Percentiles rank a stretch among this genome's conserved stretches.
These are phyloP conservation scores for Montipora capricornis DNA, from an alignment of 64 coral and sea anemone species.

Conservation along the genomic window DNA sequence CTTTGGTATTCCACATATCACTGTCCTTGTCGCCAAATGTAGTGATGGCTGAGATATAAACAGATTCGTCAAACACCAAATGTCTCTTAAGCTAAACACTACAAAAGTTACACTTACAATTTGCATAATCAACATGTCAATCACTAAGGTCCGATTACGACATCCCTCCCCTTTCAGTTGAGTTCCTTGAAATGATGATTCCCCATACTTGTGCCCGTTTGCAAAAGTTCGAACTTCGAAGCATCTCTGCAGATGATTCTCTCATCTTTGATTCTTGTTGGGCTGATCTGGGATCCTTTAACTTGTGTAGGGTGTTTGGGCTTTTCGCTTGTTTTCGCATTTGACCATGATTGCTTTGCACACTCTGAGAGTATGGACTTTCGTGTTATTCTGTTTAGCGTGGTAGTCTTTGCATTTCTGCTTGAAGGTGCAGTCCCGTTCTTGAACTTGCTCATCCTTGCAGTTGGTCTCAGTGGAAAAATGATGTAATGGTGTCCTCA, in stretches of 20 bases:
- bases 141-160: too few species aligned
- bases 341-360: constrained; percentile 66
- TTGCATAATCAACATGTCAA: too few species aligned
- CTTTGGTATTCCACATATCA: too few species aligned
- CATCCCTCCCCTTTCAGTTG: too few species aligned
- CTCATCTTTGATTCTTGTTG: neutral
- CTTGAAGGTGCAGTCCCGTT: neutral
- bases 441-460: constrained; percentile 12
- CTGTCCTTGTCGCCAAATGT: too few species aligned
- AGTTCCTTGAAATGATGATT: too few species aligned
- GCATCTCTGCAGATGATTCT: neutral
- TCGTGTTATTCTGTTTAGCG: constrained; percentile 49
- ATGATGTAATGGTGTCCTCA: constrained; percentile 35
- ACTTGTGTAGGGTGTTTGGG: constrained; percentile 58
- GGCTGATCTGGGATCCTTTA: neutral
- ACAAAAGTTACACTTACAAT: too few species aligned
- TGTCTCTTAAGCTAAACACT: too few species aligned
- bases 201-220: neutral
- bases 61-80: too few species aligned
- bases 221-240: neutral
- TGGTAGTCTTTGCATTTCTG: constrained; percentile 55
- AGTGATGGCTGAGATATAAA: too few species aligned
- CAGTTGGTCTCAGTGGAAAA: constrained; percentile 9
- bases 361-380: neutral
- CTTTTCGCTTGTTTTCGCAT: constrained; percentile 61